Evolutionary conservation across 1,140 invertebrate species (phyloP), one percentile per base, ranked within the genome.

Genomic region (Fopius arisanus): DNA sequence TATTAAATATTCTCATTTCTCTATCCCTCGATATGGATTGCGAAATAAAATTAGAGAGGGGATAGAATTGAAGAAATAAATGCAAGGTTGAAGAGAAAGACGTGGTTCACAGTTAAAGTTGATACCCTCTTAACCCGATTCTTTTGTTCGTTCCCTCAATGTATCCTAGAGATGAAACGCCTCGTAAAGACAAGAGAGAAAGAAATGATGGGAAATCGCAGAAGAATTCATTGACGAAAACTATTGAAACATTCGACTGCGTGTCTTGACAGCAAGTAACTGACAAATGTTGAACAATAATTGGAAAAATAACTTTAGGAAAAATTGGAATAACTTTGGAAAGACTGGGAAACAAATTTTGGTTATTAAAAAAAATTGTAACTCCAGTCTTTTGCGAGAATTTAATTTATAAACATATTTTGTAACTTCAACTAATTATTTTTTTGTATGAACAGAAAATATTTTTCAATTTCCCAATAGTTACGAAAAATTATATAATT

Each of bases 71-170:
- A 26, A 59, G 54, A 65, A 65, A 65, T 65, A 65, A 67, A 26
- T 63, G 12, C 23, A 68, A 72, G 63, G 72, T 23, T 54, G 69
- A n/a, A 54, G 21, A 26, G 16, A 51, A 3, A 67, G 26, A 69
- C n/a, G 41, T 19, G 12, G 33, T 7, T 12, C 26, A 31, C 74
- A 70, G 67, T 78, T 70, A 75, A 70, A 77, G 70, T 79, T 75
- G 72, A 80, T 79, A 75, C 63, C 75, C 78, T 78, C 79, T 80
- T 79, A 78, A 80, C 78, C 79, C 65, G 68, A 9, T 78, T 78
- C 72, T 74, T 74, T 75, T 78, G 75, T 79, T 68, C 33, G 43
- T 65, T 65, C 26, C 33, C 37, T 59, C 75, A 59, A 71, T 59
- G 37, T 67, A 59, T 63, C 37, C 65, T n/a, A 37, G 62, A 65